Evolutionary conservation across 1,140 invertebrate genomes (phyloP).

Genomic region (Drosophila lacteicornis): DNA sequence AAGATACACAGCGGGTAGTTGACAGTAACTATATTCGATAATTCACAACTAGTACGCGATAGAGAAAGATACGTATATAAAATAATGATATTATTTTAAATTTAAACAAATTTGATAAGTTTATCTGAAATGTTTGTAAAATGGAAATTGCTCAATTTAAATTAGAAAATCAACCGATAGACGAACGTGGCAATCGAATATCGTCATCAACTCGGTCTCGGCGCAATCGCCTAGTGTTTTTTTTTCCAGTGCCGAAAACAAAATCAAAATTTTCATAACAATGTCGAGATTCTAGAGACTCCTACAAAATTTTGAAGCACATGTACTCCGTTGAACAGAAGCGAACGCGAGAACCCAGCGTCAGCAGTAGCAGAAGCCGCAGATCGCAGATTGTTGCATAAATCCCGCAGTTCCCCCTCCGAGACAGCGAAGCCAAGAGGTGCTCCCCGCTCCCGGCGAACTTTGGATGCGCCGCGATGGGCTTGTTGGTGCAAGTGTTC

Average conservation of each 20-base stretch:
- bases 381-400: slow-evolving; percentile 53
- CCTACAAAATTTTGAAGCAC: slow-evolving; percentile 57
- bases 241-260: slow-evolving; percentile 60
- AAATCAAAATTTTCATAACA: slow-evolving; percentile 65
- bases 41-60: no score
- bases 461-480: slow-evolving; percentile 54
- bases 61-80: neutral
- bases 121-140: neutral
- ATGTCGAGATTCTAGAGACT: slow-evolving; percentile 40
- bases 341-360: slow-evolving; percentile 32
- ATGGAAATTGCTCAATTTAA: neutral
- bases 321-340: slow-evolving; percentile 33
- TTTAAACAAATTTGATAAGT: neutral
- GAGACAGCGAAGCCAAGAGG: slow-evolving; percentile 22
- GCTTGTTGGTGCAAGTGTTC: slow-evolving; percentile 63
- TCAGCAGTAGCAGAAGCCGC: slow-evolving; percentile 12
- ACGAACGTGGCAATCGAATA: slow-evolving; percentile 5
- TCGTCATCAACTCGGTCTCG: slow-evolving; percentile 16
- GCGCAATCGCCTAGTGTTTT: slow-evolving; percentile 27
- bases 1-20: no score
- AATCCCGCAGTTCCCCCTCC: slow-evolving; percentile 43
- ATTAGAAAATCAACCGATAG: neutral
- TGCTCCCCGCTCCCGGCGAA: slow-evolving; percentile 37
- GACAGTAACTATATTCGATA: no score
- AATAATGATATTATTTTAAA: neutral